Evolutionary conservation across 1,140 invertebrate genomes (phyloP).

Genomic region (Coptotermes formosanus): DNA sequence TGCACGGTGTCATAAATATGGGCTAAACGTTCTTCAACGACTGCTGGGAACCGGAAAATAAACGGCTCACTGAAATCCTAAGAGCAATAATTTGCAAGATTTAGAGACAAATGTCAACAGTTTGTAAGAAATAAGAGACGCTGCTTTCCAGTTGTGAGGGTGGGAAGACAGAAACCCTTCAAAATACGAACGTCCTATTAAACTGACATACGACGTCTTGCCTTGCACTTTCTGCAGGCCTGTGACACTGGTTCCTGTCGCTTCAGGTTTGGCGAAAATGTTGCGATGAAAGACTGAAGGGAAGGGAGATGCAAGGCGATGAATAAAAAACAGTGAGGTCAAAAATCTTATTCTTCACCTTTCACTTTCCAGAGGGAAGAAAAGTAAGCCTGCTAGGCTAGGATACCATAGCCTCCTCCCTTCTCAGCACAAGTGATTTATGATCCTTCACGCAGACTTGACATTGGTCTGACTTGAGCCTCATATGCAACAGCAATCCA

Average conservation of each 20-base stretch:
- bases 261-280: neutral
- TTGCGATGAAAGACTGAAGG: neutral
- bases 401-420: neutral
- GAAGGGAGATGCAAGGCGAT: neutral
- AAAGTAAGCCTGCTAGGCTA: neutral
- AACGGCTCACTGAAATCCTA: too few species aligned
- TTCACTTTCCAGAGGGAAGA: neutral
- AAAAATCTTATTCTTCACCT: constrained; percentile 13
- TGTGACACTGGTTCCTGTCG: neutral
- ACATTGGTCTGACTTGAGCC: neutral
- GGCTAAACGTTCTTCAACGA: too few species aligned
- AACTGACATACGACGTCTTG: neutral
- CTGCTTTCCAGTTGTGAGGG: neutral
- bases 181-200: neutral
- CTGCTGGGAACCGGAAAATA: too few species aligned
- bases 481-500: neutral
- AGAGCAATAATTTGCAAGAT: too few species aligned
- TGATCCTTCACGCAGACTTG: neutral
- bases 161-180: neutral
- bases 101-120: neutral
- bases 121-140: neutral
- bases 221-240: neutral
- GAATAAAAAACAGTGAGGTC: neutral
- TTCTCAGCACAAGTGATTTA: neutral
- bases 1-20: too few species aligned